Evolutionary conservation across 64 coral and sea anemone genomes (phyloP), one percentile per base, ranked within the genome.

Genomic region (Dendronephthya gigantea): DNA sequence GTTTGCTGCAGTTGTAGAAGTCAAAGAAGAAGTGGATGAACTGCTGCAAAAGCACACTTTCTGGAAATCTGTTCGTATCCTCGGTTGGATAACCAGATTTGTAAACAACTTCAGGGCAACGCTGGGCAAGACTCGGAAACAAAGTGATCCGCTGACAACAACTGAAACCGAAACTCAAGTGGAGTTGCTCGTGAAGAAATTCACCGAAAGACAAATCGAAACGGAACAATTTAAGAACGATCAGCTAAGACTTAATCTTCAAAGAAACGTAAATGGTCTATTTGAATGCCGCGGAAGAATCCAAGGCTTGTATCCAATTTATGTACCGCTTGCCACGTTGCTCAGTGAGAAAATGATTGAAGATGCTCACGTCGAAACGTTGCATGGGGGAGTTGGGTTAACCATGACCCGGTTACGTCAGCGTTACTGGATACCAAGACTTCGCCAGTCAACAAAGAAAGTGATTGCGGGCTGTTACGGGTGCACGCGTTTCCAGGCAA

Each of bases 221-320:
- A 84, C 84, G 23, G 79, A 93, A 70, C 88, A 85, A 29, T 90
- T 90, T 48, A 25, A 86, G 69, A 34, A 82, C 27, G 86, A 82
- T 12, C 48, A 40, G 36, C 39, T 51, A 30, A 37, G 28, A 56
- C 40, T 87, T 7, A 91, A 91, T 51, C 35, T 91, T 8, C 83
- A 87, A 28, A 83, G 82, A 38, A 87, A 90, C 41, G 23, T 33
- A 15, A n/a, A 91, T 12, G 40, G 90, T 38, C 2, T 91, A 22
- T 76, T 52, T 17, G 66, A 83, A 48, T 91, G 90, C 30, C 39
- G 50, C 10, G 86, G 86, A 7, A 40, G 90, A 68, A 92, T 92
- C 23, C 86, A 85, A 82, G 86, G 86, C 39, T 36, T 28, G 14
- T 91, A 91, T 19, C 85, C 52, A 23, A 87, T 69, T 35, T 91